phyloP scores from a whole-genome alignment of 2,888 invertebrate species.

The Nemapogon koenigi region DNA sequence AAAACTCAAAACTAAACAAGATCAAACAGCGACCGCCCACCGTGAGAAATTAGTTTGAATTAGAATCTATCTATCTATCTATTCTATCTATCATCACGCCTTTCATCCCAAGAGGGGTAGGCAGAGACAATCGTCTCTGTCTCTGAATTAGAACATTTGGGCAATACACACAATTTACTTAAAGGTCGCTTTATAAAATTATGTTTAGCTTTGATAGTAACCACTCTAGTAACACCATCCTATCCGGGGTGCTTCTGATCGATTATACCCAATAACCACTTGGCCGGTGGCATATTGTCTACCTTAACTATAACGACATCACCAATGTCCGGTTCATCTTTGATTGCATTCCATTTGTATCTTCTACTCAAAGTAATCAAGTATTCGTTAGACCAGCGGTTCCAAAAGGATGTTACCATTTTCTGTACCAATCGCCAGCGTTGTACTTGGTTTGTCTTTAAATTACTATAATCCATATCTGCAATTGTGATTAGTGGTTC shows the following conservation, averaged over 20 bases:
- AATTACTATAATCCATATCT: constrained; percentile 11
- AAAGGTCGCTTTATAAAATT: too few relatives aligned
- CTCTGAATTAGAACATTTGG: too few relatives aligned
- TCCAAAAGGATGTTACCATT: constrained; percentile 19
- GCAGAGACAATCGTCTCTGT: too few relatives aligned
- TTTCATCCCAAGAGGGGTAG: too few relatives aligned
- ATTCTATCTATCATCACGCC: too few relatives aligned
- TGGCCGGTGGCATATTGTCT: constrained; percentile 15
- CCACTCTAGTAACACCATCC: too few relatives aligned
- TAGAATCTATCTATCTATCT: too few relatives aligned
- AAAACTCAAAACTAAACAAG: too few relatives aligned
- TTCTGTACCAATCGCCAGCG: constrained; percentile 19
- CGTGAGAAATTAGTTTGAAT: too few relatives aligned
- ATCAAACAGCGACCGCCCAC: too few relatives aligned
- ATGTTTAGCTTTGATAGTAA: too few relatives aligned
- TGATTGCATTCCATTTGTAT: constrained; percentile 10
- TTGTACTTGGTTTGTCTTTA: constrained; percentile 9
- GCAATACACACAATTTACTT: too few relatives aligned
- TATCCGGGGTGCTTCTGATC: constrained; percentile 10
- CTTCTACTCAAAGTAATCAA: constrained; percentile 14
- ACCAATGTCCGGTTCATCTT: constrained; percentile 13
- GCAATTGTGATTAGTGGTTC: constrained; percentile 16
- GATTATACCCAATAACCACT: constrained; percentile 16
- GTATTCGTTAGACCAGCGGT: constrained; percentile 19
- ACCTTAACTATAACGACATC: constrained; percentile 17